phyloP scores from a whole-genome alignment of 2,113 vertebrate genomes.

The Vimba vimba region DNA sequence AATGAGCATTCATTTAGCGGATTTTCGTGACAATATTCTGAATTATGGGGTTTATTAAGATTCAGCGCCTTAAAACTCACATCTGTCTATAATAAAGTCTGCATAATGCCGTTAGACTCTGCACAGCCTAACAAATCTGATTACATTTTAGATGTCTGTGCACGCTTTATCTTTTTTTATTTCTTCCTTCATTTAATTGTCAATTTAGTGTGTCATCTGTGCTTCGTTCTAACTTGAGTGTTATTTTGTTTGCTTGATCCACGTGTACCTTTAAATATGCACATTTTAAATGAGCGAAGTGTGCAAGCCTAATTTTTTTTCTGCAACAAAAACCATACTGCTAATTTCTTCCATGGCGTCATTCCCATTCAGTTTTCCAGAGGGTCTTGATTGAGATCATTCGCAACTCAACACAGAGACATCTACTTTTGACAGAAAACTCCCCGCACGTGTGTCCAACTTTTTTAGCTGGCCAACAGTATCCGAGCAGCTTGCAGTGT shows the following conservation, averaged over 20 bases:
- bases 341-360: constrained; percentile 2
- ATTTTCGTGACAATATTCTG: background rate
- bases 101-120: background rate
- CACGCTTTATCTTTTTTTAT: background rate
- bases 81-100: constrained; percentile 33
- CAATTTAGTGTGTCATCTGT: background rate
- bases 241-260: background rate
- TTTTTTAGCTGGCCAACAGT: background rate
- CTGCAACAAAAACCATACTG: background rate
- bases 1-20: background rate
- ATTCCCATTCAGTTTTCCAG: background rate
- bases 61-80: background rate
- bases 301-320: background rate
- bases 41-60: constrained; percentile 2
- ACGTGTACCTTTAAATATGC: background rate
- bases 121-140: background rate
- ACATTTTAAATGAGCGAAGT: background rate
- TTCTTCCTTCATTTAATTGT: background rate
- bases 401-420: background rate
- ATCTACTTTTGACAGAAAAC: background rate
- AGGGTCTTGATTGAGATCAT: background rate
- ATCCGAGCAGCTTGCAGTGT: background rate
- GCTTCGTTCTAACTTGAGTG: background rate
- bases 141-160: background rate
- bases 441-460: background rate